Base-by-base conservation (phyloP, 2,888 invertebrate species). In the Itoplectis maculator region DNA sequence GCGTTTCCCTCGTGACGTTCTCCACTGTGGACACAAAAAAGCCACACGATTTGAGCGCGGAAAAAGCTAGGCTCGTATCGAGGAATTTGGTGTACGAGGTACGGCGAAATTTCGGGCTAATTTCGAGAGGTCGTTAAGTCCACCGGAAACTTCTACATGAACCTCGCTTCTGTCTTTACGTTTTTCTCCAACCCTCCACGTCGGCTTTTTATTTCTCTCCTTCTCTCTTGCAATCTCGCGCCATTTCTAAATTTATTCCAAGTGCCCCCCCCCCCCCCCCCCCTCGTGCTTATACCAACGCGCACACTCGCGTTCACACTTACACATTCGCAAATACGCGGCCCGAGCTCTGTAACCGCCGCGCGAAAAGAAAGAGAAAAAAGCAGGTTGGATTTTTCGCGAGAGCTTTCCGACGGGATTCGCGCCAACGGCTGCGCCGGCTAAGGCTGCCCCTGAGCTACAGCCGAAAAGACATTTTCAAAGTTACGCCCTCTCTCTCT, bases 201-300 rank as follows among this genome's bases (percentile, higher is more conserved):
- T 61, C 15, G 3, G 2, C 29, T 29, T 5, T 47, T 47, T n/a
- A n/a, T n/a, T 5, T 47, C n/a, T n/a, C n/a, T n/a, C n/a, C n/a
- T 47, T 47, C 37, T 49, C 51, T 23, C 18, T 20, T 20, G 42
- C 45, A n/a, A 37, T 54, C 23, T 13, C 56, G 6, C 29, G 13
- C 20, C 63, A 13, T 75, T 66, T 8, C 56, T 45, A 56, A 75
- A 75, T 75, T 66, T 75, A 75, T 75, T 75, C 65, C 65, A 56
- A 75, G 65, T 40, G 40, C 51, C 65, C 51, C 51, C 51, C 15
- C 37, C 23, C 15, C 35, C 13, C n/a, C n/a, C n/a, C n/a, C n/a
- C n/a, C n/a, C n/a, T n/a, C n/a, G n/a, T n/a, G n/a, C n/a, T n/a
- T n/a, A n/a, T 61, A 9, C 37, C n/a, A 15, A 35, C 37, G 37